Evolutionary conservation across 2,888 invertebrate species (phyloP).

Genomic region (Eustalomyia histrio): DNA sequence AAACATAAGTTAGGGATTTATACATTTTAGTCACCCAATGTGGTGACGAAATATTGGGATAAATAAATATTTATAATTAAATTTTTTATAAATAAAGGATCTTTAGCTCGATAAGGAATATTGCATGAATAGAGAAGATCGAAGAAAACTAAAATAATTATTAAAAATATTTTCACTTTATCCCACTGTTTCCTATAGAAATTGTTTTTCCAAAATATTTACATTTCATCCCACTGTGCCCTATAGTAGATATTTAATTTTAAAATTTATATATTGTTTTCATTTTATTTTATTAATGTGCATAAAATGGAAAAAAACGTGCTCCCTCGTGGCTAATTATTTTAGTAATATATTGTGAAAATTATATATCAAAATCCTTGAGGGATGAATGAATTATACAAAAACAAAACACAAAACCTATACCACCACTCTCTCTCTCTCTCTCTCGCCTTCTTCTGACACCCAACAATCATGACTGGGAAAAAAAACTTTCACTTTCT

Average conservation of each 20-base stretch:
- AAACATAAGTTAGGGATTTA: too few relatives aligned
- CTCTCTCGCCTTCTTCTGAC: background rate
- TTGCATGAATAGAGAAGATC: too few relatives aligned
- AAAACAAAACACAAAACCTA: constrained; percentile 14
- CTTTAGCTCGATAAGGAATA: too few relatives aligned
- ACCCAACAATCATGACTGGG: constrained; percentile 29
- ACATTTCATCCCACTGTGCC: background rate
- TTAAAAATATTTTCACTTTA: too few relatives aligned
- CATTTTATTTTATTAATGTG: constrained; percentile 28
- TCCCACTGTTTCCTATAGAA: too few relatives aligned
- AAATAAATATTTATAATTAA: too few relatives aligned
- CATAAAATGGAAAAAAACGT: constrained; percentile 54
- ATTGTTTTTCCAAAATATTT: background rate
- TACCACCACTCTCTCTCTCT: background rate
- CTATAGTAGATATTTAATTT: constrained; percentile 3
- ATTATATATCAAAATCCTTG: constrained; percentile 53
- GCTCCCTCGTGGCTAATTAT: constrained; percentile 64
- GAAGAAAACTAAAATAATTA: too few relatives aligned
- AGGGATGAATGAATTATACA: constrained; percentile 49
- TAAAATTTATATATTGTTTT: constrained; percentile 5
- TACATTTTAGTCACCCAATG: too few relatives aligned
- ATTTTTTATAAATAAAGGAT: too few relatives aligned
- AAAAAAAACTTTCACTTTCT: constrained; percentile 61
- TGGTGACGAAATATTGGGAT: too few relatives aligned
- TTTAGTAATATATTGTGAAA: constrained; percentile 61